These are phyloP conservation scores for Forbesichthys agassizii DNA, from an alignment of 2,113 vertebrate species.

Conservation along the genomic window DNA sequence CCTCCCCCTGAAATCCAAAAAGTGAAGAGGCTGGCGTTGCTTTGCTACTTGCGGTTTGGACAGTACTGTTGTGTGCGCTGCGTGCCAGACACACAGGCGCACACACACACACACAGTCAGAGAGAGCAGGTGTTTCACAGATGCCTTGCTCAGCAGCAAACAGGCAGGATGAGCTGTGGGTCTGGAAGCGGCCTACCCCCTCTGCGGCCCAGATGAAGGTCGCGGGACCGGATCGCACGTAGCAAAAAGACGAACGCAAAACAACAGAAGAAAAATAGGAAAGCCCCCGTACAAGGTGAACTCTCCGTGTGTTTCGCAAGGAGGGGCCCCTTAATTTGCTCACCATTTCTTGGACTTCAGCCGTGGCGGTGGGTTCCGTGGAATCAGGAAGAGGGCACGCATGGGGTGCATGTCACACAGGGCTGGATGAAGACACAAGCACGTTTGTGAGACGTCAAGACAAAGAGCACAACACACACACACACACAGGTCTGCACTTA, in stretches of 20 bases:
- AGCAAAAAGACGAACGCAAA: too few species aligned
- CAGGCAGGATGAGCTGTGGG: conserved; percentile 8
- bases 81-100: conserved; percentile 19
- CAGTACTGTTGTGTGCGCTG: background rate
- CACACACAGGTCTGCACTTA: conserved; percentile 75
- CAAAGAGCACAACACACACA: background rate
- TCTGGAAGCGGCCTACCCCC: conserved; percentile 22
- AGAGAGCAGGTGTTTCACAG: conserved; percentile 56
- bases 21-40: background rate
- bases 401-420: conserved; percentile 99
- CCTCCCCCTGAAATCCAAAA: background rate
- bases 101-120: conserved; percentile 11
- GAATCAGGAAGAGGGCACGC: conserved; percentile 98
- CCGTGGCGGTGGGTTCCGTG: conserved; percentile 94
- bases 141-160: conserved; percentile 46
- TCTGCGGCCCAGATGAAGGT: conserved; percentile 13
- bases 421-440: conserved; percentile 68
- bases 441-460: background rate
- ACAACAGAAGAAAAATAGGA: background rate
- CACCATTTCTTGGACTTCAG: conserved; percentile 99
- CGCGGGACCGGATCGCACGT: conserved; percentile 9
- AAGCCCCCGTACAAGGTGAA: too few species aligned
- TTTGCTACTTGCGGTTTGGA: conserved; percentile 20
- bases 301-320: too few species aligned
- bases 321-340: conserved; percentile 40